Evolutionary conservation across 2,888 invertebrate genomes (phyloP).

Genomic region (Argyresthia goedartella): DNA sequence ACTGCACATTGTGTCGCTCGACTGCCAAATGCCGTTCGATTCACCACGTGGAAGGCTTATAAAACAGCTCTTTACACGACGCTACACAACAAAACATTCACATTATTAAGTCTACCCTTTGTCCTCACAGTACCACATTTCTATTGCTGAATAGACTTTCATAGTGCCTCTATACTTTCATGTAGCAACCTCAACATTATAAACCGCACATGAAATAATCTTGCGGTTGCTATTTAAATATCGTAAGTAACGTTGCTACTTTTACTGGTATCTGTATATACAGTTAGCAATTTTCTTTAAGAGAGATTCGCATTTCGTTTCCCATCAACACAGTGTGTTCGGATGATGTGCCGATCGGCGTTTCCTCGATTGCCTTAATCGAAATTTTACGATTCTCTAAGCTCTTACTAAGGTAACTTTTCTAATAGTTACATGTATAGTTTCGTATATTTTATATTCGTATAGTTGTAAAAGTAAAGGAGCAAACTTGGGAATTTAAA

Average conservation of each 20-base stretch:
- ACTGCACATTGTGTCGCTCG: neutral
- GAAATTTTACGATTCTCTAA: too few species aligned
- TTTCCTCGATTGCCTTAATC: slow-evolving; percentile 2
- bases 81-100: too few species aligned
- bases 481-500: too few species aligned
- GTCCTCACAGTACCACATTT: neutral
- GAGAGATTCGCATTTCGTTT: neutral
- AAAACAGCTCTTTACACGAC: neutral
- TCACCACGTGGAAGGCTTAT: slow-evolving; percentile 11
- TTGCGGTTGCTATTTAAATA: neutral
- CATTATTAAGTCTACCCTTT: neutral
- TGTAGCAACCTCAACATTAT: neutral
- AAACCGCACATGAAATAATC: slow-evolving; percentile 1
- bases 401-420: too few species aligned
- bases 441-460: too few species aligned
- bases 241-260: neutral
- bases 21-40: slow-evolving; percentile 11
- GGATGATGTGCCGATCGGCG: neutral
- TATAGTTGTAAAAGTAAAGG: too few species aligned
- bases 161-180: neutral
- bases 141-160: neutral
- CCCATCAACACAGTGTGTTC: neutral
- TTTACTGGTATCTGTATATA: neutral
- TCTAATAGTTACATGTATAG: too few species aligned
- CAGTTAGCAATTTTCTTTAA: slow-evolving; percentile 1